Evolutionary conservation across 1,140 invertebrate genomes (phyloP).

Genomic region (Hypothenemus hampei): DNA sequence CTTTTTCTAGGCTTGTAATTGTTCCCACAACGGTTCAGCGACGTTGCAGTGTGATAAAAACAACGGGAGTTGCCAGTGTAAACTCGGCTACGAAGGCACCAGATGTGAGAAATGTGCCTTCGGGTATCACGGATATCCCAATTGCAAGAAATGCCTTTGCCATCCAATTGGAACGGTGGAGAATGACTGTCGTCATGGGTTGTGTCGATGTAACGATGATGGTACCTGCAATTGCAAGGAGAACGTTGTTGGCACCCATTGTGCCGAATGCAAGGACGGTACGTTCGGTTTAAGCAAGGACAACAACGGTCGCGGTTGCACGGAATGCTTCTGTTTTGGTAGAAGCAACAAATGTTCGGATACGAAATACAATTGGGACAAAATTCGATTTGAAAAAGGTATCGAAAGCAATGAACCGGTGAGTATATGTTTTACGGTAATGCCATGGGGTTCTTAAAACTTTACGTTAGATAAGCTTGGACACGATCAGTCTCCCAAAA

Average conservation of each 20-base stretch:
- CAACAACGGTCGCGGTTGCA: constrained; percentile 77
- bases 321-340: constrained; percentile 86
- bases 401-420: constrained; percentile 21
- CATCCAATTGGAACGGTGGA: constrained; percentile 59
- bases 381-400: constrained; percentile 20
- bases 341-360: constrained; percentile 71
- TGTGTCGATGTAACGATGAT: constrained; percentile 69
- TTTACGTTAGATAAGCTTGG: too few species aligned
- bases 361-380: constrained; percentile 69
- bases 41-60: constrained; percentile 65
- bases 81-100: constrained; percentile 71
- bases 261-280: constrained; percentile 76
- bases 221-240: constrained; percentile 86
- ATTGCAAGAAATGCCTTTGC: constrained; percentile 80
- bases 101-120: constrained; percentile 75
- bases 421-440: constrained; percentile 6
- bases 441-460: too few species aligned
- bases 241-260: constrained; percentile 75
- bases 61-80: constrained; percentile 78
- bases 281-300: constrained; percentile 72
- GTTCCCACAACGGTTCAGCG: constrained; percentile 64
- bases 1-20: constrained; percentile 63
- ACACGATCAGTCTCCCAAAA: constrained; percentile 51
- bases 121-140: constrained; percentile 87
- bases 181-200: constrained; percentile 58